Evolutionary conservation across 2,888 invertebrate species (phyloP), one percentile per base, ranked within the genome.

Genomic region (Synergus itoensis): DNA sequence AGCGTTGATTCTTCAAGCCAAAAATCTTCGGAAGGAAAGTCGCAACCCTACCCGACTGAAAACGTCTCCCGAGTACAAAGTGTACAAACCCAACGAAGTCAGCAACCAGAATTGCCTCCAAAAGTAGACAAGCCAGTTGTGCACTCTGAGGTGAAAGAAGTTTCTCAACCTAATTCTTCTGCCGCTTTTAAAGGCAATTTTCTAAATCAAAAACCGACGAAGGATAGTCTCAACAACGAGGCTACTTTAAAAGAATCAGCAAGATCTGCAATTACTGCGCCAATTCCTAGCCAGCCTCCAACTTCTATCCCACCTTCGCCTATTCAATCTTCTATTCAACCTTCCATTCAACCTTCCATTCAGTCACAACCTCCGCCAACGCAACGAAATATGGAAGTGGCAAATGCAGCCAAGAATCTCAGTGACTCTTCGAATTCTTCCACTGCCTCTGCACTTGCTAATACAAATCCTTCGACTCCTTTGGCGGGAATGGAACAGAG

Each of bases 1-100:
- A 90, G 90, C 64, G 85, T 87, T 4, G 91, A 92, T 73, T 82
- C 86, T 57, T 83, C 86, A 78, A 64, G 88, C 65, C 89, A 88
- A 77, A 90, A 90, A 79, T 85, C 88, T 9, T 84, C 86, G 60
- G 88, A 89, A 75, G 84, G 69, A 1, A 36, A 76, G 16, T 53
- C 77, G 11, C 76, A 60, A 28, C 40, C 75, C n/a, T 82, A 65
- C 60, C 48, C 76, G 1, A 28, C 7, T 3, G 57, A 77, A 7
- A 77, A 76, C 9, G 76, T 69, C 36, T 76, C 85, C 5, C 80
- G 79, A 73, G 82, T 83, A 16, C 88, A 88, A 80, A 67, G 80
- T 77, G 81, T 87, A 60, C 87, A 86, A 80, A 83, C 84, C 28
- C 88, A 88, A 60, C 84, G 86, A 62, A 83, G 81, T 8, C 45